Conservation (phyloP, 2,113 vertebrate genomes). For the Oncorhynchus tshawytscha region DNA sequence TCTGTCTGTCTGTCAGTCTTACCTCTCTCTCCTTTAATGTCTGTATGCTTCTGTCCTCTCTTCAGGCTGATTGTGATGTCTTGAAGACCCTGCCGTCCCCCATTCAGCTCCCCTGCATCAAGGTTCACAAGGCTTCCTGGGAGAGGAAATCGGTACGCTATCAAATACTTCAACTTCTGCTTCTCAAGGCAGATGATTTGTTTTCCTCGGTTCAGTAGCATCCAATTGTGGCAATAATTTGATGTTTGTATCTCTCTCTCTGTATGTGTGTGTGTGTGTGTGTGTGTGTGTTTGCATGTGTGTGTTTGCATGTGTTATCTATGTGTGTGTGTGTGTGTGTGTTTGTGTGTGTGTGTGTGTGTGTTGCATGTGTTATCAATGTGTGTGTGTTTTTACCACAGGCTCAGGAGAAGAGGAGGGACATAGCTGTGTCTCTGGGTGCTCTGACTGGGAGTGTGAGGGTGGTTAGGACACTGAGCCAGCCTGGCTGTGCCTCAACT, state of each 20-base stretch:
- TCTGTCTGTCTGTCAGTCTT: background rate
- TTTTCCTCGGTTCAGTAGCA: no score
- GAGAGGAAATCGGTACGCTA: slow-evolving; percentile 62
- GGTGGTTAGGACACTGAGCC: slow-evolving; percentile 28
- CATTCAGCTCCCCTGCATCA: slow-evolving; percentile 58
- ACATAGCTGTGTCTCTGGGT: slow-evolving; percentile 59
- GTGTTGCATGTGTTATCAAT: background rate
- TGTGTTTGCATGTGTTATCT: background rate
- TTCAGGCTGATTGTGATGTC: slow-evolving; percentile 55
- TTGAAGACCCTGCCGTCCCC: slow-evolving; percentile 35
- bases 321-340: background rate
- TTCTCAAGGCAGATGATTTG: no score
- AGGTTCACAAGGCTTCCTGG: slow-evolving; percentile 62
- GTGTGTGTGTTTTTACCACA: slow-evolving; percentile 35
- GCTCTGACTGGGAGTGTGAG: slow-evolving; percentile 55
- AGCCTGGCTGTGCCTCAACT: slow-evolving; percentile 43
- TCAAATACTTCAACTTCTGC: background rate
- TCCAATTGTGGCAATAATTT: no score
- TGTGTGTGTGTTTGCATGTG: slow-evolving; percentile 1
- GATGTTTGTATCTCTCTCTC: no score
- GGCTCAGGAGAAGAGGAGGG: slow-evolving; percentile 60
- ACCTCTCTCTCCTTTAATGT: slow-evolving; percentile 24
- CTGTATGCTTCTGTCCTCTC: slow-evolving; percentile 4
- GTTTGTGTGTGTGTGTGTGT: slow-evolving; percentile 4
- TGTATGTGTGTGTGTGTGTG: background rate